These are phyloP conservation scores for Trachythela sp. DNA, from an alignment of 64 coral and sea anemone genomes.

Conservation along the genomic window DNA sequence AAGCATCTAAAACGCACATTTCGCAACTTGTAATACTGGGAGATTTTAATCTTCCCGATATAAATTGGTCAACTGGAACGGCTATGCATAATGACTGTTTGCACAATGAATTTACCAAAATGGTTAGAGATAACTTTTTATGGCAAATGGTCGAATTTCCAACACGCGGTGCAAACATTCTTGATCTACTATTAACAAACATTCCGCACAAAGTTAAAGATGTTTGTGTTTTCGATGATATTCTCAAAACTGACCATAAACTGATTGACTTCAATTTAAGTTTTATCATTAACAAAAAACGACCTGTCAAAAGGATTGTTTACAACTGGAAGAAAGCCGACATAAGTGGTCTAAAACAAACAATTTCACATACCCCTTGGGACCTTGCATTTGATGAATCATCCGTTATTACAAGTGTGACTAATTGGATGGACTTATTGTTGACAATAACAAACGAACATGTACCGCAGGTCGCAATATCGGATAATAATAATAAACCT, in stretches of 20 bases:
- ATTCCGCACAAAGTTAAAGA: too few species aligned
- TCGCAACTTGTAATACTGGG: neutral
- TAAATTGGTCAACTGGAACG: neutral
- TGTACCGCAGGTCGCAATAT: too few species aligned
- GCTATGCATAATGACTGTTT: neutral
- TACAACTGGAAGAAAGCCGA: neutral
- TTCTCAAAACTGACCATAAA: too few species aligned
- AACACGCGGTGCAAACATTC: too few species aligned
- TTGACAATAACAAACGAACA: too few species aligned
- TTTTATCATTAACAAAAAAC: neutral
- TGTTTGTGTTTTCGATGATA: too few species aligned
- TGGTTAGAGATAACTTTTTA: too few species aligned
- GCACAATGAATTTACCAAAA: too few species aligned
- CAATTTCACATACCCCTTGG: neutral
- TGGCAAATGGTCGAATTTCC: too few species aligned
- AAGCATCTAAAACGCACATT: neutral
- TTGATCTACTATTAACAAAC: too few species aligned
- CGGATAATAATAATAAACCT: too few species aligned
- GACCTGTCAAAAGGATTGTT: neutral
- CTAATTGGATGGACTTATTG: neutral
- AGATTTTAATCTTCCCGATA: slow-evolving; percentile 18
- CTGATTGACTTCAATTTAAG: neutral
- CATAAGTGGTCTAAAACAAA: neutral
- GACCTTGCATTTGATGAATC: neutral
- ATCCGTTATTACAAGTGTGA: neutral